phyloP scores from a whole-genome alignment of 1,140 invertebrate genomes.

The Steinernema khuongi region DNA sequence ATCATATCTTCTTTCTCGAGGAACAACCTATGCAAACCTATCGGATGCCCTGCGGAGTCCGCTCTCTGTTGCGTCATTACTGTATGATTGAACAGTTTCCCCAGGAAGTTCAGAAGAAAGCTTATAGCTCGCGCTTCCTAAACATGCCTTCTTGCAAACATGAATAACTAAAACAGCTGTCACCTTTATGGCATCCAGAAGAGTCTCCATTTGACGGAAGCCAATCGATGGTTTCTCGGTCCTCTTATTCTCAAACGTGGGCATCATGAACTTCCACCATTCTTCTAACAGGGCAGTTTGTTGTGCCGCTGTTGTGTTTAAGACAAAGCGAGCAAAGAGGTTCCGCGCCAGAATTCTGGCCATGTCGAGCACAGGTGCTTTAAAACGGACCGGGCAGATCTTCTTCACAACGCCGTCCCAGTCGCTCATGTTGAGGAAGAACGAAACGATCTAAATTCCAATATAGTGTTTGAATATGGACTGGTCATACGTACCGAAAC shows the following conservation, averaged over 20 bases:
- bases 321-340: neutral
- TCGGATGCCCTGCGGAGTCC: constrained; percentile 16
- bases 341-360: neutral
- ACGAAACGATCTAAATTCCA: neutral
- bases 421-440: neutral
- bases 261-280: constrained; percentile 19
- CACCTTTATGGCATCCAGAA: neutral
- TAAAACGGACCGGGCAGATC: neutral
- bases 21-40: neutral
- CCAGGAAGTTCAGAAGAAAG: constrained; percentile 24
- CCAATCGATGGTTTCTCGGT: neutral
- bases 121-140: constrained; percentile 17
- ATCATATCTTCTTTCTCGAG: neutral
- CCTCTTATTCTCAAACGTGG: constrained; percentile 18
- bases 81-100: constrained; percentile 21
- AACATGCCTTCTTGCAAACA: neutral
- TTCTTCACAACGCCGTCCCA: neutral
- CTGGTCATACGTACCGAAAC: neutral
- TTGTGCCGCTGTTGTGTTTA: neutral
- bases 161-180: constrained; percentile 21
- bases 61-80: constrained; percentile 16
- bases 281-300: neutral
- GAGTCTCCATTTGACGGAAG: neutral
- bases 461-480: constrained; percentile 1
- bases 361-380: neutral